These are phyloP conservation scores for Colius striatus DNA, from an alignment of 2,113 vertebrate genomes.

Conservation along the genomic window DNA sequence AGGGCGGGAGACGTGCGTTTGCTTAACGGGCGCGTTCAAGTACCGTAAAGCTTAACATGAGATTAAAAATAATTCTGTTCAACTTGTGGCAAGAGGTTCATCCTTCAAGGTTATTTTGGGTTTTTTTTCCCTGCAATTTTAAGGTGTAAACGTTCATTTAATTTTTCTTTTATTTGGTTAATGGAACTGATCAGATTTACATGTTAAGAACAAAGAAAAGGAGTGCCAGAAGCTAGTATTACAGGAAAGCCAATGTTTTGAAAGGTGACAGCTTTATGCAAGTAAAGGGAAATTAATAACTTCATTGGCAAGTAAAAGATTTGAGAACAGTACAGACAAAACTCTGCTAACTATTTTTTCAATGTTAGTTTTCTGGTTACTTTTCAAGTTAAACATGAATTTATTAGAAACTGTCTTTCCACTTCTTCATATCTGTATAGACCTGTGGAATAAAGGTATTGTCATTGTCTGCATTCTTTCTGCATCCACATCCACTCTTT, in stretches of 20 bases:
- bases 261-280: background rate
- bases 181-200: background rate
- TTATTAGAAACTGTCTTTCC: no score
- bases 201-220: background rate
- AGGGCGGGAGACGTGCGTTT: no score
- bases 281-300: background rate
- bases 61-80: background rate
- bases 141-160: background rate
- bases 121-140: background rate
- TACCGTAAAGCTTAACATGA: no score
- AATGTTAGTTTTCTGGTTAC: background rate
- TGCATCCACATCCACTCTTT: fast-evolving
- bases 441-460: background rate
- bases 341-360: background rate
- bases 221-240: no score
- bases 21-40: background rate
- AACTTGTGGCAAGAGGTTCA: background rate
- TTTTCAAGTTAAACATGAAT: background rate
- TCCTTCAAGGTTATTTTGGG: no score
- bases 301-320: background rate
- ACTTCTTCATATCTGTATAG: background rate
- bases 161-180: background rate
- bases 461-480: fast-evolving
- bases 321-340: background rate
- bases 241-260: background rate